Base-by-base conservation (phyloP, 2,888 invertebrate genomes). In the Fragum sueziense region DNA sequence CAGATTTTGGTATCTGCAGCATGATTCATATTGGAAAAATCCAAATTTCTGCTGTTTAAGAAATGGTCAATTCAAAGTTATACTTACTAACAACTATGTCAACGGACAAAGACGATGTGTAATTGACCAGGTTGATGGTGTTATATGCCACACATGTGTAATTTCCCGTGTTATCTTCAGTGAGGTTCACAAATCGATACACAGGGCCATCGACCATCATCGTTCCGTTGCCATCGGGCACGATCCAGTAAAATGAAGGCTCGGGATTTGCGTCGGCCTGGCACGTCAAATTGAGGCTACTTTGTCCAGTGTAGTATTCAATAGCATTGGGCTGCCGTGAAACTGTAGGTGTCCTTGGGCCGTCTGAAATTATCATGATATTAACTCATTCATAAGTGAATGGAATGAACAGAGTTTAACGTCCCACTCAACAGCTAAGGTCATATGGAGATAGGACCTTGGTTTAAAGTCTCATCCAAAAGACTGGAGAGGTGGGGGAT, bases 61-160 rank as follows among this genome's bases (percentile, higher is more conserved):
- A n/a, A n/a, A n/a, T n/a, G n/a, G n/a, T n/a, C n/a, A n/a, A n/a
- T n/a, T n/a, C n/a, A n/a, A n/a, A n/a, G n/a, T n/a, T n/a, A 37
- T 74, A 78, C 79, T 79, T 74, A 79, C 79, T 54, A 59, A 79
- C 67, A 54, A 41, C 51, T 7, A 79, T 52, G 33, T 59, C 33
- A 7, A 54, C 37, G 7, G 74, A 34, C n/a, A 33, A 25, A 51
- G 59, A 67, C 1, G 22, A 25, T 31, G 73, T 65, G 51, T 75
- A 62, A 29, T 76, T 80, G 33, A 41, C n/a, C 20, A n/a, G 14
- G 1, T 57, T 65, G n/a, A 74, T 70, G 14, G 41, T 74, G 62
- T 81, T 81, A 37, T 72, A 69, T 4, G 69, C 81, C 4, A 70
- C 31, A 62, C 81, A 81, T n/a, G 70, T 72, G 34, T 81, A 81